A percentile compares a stretch with the other conserved stretches of the same genome.
phyloP scores from a whole-genome alignment of 2,113 vertebrate species.

The Leptocoma aspasia region DNA sequence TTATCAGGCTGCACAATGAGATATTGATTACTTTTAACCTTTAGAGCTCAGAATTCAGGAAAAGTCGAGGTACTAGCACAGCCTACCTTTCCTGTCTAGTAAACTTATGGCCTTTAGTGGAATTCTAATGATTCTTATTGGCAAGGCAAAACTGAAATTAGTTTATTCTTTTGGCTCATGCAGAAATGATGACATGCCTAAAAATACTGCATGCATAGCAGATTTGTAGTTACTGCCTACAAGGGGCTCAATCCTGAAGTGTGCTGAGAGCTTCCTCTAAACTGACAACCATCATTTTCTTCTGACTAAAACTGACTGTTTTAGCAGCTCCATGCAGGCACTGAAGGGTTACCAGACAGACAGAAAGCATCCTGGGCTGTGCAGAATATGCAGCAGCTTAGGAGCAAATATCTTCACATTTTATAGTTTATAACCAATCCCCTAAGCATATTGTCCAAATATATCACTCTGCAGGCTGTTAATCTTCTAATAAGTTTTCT shows the following conservation, averaged over 20 bases:
- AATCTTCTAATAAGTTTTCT: slow-evolving; percentile 63
- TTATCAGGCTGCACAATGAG: slow-evolving; percentile 78
- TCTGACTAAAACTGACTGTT: background rate
- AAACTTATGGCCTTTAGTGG: slow-evolving; percentile 66
- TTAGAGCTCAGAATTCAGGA: slow-evolving; percentile 73
- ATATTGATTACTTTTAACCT: slow-evolving; percentile 84
- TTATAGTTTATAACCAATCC: slow-evolving; percentile 28
- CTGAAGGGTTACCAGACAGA: background rate
- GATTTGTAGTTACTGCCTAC: slow-evolving; percentile 26
- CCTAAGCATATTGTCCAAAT: slow-evolving; percentile 41
- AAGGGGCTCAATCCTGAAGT: background rate
- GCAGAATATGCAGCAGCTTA: background rate
- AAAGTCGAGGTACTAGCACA: slow-evolving; percentile 66
- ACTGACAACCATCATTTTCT: background rate
- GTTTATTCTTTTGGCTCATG: slow-evolving; percentile 68
- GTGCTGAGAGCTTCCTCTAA: background rate
- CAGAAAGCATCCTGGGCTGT: background rate
- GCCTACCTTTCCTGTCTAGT: slow-evolving; percentile 57
- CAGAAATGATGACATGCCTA: slow-evolving; percentile 66
- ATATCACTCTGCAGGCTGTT: slow-evolving; percentile 31
- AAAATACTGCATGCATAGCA: slow-evolving; percentile 55
- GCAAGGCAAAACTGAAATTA: slow-evolving; percentile 67
- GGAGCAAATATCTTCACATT: slow-evolving; percentile 2
- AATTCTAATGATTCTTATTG: slow-evolving; percentile 73
- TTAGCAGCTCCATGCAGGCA: background rate